Base-by-base conservation (phyloP, 2,113 vertebrate genomes). In the Mus spicilegus region DNA sequence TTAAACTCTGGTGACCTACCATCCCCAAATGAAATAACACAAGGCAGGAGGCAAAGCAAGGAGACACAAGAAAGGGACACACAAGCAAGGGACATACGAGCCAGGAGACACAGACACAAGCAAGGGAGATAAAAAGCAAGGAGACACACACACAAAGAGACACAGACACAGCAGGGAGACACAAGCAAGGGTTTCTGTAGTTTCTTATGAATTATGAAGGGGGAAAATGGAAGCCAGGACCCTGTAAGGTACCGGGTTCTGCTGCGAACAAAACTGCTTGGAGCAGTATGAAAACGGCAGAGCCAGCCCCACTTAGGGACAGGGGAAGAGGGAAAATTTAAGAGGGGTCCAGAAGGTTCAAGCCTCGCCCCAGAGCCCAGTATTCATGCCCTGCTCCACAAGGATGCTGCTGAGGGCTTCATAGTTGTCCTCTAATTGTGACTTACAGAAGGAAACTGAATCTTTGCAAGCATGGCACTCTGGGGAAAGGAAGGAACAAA, bases 361-460 rank as follows among this genome's bases (percentile, higher is more conserved):
- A 91, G 81, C 90, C 96, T 86, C 7, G 72, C 76, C 33, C 91
- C 95, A 87, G 96, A 96, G 93, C 96, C 95, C 96, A 76, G 70
- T 70, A 70, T 88, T 96, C 95, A 19, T 85, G 97, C 65, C 96
- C 97, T 97, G 98, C 93, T 96, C 95, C 97, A 94, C 94, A 97
- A 94, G 93, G 94, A 90, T 22, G 10, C 82, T 95, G 96, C 92
- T 94, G 26, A 95, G 82, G 22, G 51, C 69, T 65, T 46, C 13
- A 26, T 14, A 51, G 42, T 42, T 89, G 86, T 80, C 49, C 90
- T 96, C 54, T 96, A 95, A 88, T 13, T 89, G 73, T 51, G 73
- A 90, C 78, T 91, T 46, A 67, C 33, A 96, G 95, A 96, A 97
- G 90, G 96, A 97, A 98, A 94, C 22, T 63, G 85, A 91, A 75